These are phyloP conservation scores for Girardinus metallicus DNA, from an alignment of 2,797 vertebrate species.

Conservation along the genomic window DNA sequence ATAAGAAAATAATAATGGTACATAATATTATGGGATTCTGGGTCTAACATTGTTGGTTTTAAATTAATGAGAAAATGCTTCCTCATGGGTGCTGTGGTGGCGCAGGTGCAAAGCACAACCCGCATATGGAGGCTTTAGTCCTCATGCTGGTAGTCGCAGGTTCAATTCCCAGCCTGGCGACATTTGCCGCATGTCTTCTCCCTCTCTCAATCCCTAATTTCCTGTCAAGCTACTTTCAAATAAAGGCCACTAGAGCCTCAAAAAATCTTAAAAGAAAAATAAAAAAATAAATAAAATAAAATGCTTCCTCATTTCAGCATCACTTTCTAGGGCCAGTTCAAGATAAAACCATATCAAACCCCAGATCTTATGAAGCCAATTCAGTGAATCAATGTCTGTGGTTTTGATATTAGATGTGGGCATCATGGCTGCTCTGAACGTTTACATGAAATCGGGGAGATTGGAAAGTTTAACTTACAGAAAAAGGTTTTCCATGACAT, in stretches of 20 bases:
- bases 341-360: not conserved
- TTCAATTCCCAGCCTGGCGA: too few species aligned
- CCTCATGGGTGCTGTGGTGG: too few species aligned
- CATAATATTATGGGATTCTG: not conserved
- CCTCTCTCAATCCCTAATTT: too few species aligned
- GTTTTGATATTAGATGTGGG: not conserved
- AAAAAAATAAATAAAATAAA: too few species aligned
- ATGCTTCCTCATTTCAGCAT: not conserved
- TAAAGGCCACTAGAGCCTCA: too few species aligned
- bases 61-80: not conserved
- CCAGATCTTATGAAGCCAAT: not conserved
- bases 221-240: too few species aligned
- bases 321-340: not conserved
- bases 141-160: too few species aligned
- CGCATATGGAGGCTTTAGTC: too few species aligned
- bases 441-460: not conserved
- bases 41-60: not conserved
- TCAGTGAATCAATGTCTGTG: not conserved
- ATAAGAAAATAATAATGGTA: not conserved
- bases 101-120: too few species aligned
- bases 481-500: conserved; percentile 99
- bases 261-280: too few species aligned
- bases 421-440: not conserved
- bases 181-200: too few species aligned
- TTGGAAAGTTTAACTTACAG: conserved; percentile 85